A percentile compares a stretch with the other conserved stretches of the same genome.
phyloP scores from a whole-genome alignment of 1,140 invertebrate species.

The Nasonia longicornis region DNA sequence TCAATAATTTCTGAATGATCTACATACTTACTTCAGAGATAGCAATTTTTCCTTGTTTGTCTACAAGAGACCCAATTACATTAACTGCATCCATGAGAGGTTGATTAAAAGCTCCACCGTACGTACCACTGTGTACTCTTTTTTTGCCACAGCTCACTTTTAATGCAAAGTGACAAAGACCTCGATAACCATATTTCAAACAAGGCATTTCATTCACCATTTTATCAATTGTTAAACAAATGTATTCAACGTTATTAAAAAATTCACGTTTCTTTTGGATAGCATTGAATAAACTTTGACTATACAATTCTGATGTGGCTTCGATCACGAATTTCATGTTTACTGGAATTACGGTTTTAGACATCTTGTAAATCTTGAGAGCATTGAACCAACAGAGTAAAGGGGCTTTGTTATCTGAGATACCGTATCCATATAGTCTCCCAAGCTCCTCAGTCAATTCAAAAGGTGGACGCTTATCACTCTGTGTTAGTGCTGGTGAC shows the following conservation, averaged over 20 bases:
- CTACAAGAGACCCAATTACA: conserved; percentile 39
- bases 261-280: conserved; percentile 65
- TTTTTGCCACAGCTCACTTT: conserved; percentile 63
- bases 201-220: conserved; percentile 76
- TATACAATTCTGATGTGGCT: conserved; percentile 76
- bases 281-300: conserved; percentile 72
- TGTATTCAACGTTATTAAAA: conserved; percentile 72
- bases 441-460: conserved; percentile 46
- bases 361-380: conserved; percentile 69
- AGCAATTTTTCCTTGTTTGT: conserved; percentile 46
- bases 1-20: neutral
- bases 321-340: conserved; percentile 78
- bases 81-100: conserved; percentile 48
- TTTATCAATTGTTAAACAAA: conserved; percentile 78
- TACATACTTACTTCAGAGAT: conserved; percentile 42
- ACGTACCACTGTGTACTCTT: conserved; percentile 48
- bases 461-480: conserved; percentile 48
- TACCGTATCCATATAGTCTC: conserved; percentile 49
- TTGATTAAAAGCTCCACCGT: conserved; percentile 52
- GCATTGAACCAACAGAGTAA: conserved; percentile 56
- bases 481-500: conserved; percentile 58
- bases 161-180: conserved; percentile 74
- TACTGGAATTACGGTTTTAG: conserved; percentile 70
- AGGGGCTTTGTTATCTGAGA: conserved; percentile 54
- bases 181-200: conserved; percentile 76